Evolutionary conservation across 1,140 invertebrate genomes (phyloP), one percentile per base, ranked within the genome.

Genomic region (Tetraneura akinire): DNA sequence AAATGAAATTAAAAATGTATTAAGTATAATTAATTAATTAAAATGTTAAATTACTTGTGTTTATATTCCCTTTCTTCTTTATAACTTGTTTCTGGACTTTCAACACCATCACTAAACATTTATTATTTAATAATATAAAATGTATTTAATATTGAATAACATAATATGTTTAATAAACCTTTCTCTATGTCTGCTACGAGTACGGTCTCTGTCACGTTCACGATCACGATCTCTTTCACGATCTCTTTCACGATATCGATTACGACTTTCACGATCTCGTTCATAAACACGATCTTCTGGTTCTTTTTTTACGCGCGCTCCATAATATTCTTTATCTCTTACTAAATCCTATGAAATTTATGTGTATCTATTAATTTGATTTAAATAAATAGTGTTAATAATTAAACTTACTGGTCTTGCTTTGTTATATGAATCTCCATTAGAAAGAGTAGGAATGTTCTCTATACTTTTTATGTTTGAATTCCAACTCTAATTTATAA

Each of bases 161-260:
- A 29, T 62, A 49, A 26, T 57, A 18, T 45, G 37, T 81, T 23
- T 21, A 80, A 37, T 10, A 47, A 26, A 82, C 83, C 82, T 82
- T 37, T 83, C 81, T 53, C 82, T 82, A 51, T 83, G 60, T 62
- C 80, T 80, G 8, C 64, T 66, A 6, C 73, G 42, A 21, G 81
- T 80, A 16, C 81, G 80, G 4, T 82, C 81, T 47, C 81, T 60
- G 13, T 81, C 80, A 5, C 81, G 68, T 29, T 82, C 81, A 23
- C 80, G 60, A 62, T 81, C 80, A 64, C 81, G 60, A 73, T 73
- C 74, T n/a, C 80, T 76, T 2, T 81, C 80, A 16, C 80, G 57
- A 21, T 70, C 81, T 80, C 82, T 81, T 21, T 83, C 82, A 53
- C 82, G 81, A 6, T 82, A 74, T n/a, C 81, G 45, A 42, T 81